These are phyloP conservation scores for Pseudocheirus occidentalis DNA, from an alignment of 2,797 vertebrate genomes.

Conservation along the genomic window DNA sequence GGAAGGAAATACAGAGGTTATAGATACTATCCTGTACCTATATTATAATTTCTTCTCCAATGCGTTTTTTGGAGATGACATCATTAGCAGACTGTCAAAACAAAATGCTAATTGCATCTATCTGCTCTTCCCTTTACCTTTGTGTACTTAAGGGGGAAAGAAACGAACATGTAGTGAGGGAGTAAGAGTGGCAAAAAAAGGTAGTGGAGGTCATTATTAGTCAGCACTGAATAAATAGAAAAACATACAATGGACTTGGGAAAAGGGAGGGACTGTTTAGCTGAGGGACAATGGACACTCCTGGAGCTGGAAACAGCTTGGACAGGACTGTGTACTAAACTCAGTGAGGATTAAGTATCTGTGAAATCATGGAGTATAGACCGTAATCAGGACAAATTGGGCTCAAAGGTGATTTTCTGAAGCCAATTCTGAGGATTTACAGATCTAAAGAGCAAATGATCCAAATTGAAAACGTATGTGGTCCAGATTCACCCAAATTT, in stretches of 20 bases:
- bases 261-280: neutral
- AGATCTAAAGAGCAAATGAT: conserved; percentile 10
- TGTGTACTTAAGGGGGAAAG: neutral
- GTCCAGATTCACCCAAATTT: neutral
- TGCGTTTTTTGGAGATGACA: neutral
- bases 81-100: neutral
- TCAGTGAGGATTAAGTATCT: neutral
- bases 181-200: neutral
- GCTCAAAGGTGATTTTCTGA: conserved; percentile 44
- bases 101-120: neutral
- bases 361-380: conserved; percentile 9
- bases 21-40: neutral
- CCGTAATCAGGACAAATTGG: conserved; percentile 48
- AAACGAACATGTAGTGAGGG: too few species aligned
- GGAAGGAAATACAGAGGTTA: neutral
- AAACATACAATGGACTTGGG: neutral
- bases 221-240: neutral
- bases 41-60: neutral
- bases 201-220: neutral
- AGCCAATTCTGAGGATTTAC: conserved; percentile 34
- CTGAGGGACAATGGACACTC: neutral
- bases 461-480: neutral
- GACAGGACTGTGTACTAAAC: neutral
- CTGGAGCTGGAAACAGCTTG: neutral
- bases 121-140: neutral